Conservation (phyloP, 2,888 invertebrate species). For the Rutpela maculata region DNA sequence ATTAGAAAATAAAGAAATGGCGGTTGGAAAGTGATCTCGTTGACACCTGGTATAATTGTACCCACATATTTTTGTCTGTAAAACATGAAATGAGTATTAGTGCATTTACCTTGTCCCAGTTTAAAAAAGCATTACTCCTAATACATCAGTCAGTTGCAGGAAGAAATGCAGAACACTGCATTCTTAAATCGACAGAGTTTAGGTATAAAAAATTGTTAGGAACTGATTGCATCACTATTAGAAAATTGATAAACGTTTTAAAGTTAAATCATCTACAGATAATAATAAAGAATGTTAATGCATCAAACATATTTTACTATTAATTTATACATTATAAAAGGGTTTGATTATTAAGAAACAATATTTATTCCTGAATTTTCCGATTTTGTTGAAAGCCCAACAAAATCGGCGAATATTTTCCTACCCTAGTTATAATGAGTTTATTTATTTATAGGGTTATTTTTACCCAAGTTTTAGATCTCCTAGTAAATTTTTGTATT, state of each 20-base stretch:
- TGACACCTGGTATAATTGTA: too few relatives aligned
- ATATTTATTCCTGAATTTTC: conserved; percentile 21
- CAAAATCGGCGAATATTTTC: conserved; percentile 11
- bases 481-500: conserved; percentile 52
- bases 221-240: not conserved
- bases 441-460: conserved; percentile 46
- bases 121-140: too few relatives aligned
- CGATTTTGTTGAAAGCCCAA: not conserved
- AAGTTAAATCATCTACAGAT: not conserved
- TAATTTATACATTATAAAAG: conserved; percentile 8
- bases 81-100: too few relatives aligned
- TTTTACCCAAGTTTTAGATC: conserved; percentile 53
- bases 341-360: conserved; percentile 11
- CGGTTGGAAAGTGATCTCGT: too few relatives aligned
- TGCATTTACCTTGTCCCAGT: too few relatives aligned
- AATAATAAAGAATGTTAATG: not conserved
- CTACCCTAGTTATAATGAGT: conserved; percentile 6
- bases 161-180: too few relatives aligned
- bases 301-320: not conserved
- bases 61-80: too few relatives aligned
- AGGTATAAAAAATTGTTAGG: not conserved
- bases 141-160: too few relatives aligned
- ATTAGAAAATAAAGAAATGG: too few relatives aligned
- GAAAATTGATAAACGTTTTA: not conserved
- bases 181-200: too few relatives aligned